Evolutionary conservation across 2,888 invertebrate species (phyloP).

Genomic region (Epicampocera succincta): DNA sequence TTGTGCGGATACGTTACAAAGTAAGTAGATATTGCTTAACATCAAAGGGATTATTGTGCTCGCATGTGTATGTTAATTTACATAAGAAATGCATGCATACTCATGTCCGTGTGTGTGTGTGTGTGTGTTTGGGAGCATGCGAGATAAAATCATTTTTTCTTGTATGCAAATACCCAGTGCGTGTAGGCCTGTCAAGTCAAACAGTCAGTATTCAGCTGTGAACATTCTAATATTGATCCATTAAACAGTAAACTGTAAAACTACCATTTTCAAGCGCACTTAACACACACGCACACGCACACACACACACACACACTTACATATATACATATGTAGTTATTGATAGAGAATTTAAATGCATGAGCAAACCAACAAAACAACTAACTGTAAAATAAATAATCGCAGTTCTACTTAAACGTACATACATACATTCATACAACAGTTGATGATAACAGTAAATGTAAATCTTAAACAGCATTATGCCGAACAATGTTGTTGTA

Average conservation of each 20-base stretch:
- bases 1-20: conserved; percentile 14
- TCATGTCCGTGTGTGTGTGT: background rate
- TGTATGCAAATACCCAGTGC: background rate
- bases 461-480: conserved; percentile 30
- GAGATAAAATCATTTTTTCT: too few species aligned
- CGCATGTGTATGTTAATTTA: conserved; percentile 41
- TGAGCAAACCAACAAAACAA: conserved; percentile 13
- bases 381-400: conserved; percentile 38
- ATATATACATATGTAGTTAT: background rate
- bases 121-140: background rate
- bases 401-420: background rate
- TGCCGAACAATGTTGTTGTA: conserved; percentile 36
- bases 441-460: conserved; percentile 43
- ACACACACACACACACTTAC: background rate
- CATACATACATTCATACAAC: background rate
- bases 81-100: conserved; percentile 35
- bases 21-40: conserved; percentile 52
- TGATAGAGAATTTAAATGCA: conserved; percentile 1
- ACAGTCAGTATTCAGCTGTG: too few species aligned
- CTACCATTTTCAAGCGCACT: background rate
- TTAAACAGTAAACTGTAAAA: conserved; percentile 36
- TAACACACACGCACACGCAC: background rate
- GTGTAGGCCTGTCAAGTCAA: too few species aligned
- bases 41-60: conserved; percentile 30
- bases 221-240: conserved; percentile 56